A percentile compares a stretch with the other conserved stretches of the same genome.
phyloP scores from a whole-genome alignment of 2,888 invertebrate species.

The Galerucella calmariensis region DNA sequence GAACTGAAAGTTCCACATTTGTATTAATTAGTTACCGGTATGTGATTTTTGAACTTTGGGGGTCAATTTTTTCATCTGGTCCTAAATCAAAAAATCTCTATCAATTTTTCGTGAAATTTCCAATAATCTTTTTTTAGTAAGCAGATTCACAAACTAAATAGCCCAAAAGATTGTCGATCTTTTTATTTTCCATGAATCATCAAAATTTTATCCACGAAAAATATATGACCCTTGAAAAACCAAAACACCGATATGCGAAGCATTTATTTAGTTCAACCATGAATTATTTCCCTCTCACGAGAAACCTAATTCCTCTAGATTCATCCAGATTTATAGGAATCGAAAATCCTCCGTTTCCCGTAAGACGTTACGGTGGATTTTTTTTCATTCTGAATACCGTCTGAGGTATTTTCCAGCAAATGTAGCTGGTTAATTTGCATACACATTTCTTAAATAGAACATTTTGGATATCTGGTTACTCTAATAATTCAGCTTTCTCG shows the following conservation, averaged over 20 bases:
- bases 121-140: not conserved
- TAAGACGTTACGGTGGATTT: conserved; percentile 19
- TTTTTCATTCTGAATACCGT: conserved; percentile 7
- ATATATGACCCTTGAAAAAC: not conserved
- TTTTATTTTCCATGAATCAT: not conserved
- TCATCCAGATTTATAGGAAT: conserved; percentile 18
- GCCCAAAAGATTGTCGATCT: not conserved
- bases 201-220: not conserved
- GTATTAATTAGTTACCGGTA: too few species aligned
- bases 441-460: conserved; percentile 32
- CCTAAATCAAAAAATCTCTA: not conserved
- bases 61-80: too few species aligned
- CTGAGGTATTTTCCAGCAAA: conserved; percentile 30
- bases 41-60: too few species aligned
- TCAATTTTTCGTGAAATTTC: not conserved
- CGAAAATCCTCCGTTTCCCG: conserved; percentile 6
- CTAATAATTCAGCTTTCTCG: conserved; percentile 37
- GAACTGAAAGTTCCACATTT: too few species aligned
- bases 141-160: not conserved
- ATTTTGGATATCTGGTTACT: conserved; percentile 33
- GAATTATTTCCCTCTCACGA: conserved; percentile 6
- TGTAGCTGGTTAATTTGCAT: conserved; percentile 33
- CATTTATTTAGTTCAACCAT: not conserved
- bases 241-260: not conserved
- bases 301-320: not conserved